phyloP scores from a whole-genome alignment of 2,113 vertebrate genomes.

The Sphaerodactylus townsendi region DNA sequence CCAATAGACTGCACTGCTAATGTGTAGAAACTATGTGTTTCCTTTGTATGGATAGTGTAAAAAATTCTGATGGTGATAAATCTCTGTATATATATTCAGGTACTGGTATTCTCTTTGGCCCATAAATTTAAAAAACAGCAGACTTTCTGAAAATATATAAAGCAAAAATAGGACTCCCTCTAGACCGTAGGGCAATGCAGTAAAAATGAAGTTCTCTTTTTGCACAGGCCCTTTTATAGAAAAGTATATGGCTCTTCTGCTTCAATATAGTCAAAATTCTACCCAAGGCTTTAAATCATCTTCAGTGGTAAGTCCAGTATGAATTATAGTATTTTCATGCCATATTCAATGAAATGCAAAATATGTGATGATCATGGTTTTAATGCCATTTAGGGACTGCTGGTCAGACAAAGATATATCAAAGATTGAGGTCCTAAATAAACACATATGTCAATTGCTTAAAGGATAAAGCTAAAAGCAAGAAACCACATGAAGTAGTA shows the following conservation, averaged over 20 bases:
- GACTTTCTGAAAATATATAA: constrained; percentile 55
- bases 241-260: constrained; percentile 30
- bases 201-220: constrained; percentile 58
- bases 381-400: constrained; percentile 39
- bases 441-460: constrained; percentile 3
- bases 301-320: background rate
- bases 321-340: constrained; percentile 38
- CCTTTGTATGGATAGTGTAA: background rate
- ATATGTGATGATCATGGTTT: constrained; percentile 44
- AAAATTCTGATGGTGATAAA: constrained; percentile 23
- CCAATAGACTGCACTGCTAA: constrained; percentile 29
- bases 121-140: constrained; percentile 64
- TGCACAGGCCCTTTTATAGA: constrained; percentile 40
- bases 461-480: constrained; percentile 12
- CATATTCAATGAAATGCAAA: constrained; percentile 52
- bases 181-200: constrained; percentile 47
- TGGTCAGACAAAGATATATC: constrained; percentile 49
- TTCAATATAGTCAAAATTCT: constrained; percentile 25
- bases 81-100: constrained; percentile 6
- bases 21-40: constrained; percentile 42
- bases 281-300: constrained; percentile 49
- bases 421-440: constrained; percentile 22
- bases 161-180: constrained; percentile 64
- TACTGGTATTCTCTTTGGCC: constrained; percentile 32
- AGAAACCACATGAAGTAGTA: constrained; percentile 1